A percentile compares a stretch with the other conserved stretches of the same genome.
phyloP scores from a whole-genome alignment of 2,113 vertebrate species.

The Rissa tridactyla region DNA sequence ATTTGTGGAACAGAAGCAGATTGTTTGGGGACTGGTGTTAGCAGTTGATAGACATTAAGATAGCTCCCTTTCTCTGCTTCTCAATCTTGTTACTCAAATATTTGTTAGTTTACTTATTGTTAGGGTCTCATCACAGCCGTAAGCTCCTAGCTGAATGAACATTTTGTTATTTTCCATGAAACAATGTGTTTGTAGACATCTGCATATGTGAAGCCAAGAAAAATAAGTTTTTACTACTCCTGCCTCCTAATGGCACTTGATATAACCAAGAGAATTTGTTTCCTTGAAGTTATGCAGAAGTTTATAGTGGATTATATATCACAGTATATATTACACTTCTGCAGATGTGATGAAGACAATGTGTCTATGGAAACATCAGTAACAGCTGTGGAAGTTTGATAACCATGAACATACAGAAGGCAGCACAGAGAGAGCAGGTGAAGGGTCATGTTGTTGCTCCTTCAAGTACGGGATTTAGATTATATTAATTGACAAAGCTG shows the following conservation, averaged over 20 bases:
- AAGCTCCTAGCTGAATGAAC: neutral
- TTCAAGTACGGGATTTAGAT: neutral
- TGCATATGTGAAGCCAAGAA: neutral
- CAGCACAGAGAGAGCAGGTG: neutral
- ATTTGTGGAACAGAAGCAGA: neutral
- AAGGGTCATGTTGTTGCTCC: neutral
- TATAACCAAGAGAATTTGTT: neutral
- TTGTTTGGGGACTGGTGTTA: neutral
- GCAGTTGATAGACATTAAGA: neutral
- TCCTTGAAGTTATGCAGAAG: neutral
- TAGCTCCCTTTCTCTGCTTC: neutral
- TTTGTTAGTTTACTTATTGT: neutral
- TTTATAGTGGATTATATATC: neutral
- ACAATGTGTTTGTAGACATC: neutral
- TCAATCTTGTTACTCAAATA: neutral
- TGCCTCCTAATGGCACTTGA: neutral
- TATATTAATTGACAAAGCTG: neutral
- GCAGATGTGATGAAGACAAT: neutral
- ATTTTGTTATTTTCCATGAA: neutral
- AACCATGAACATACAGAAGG: neutral
- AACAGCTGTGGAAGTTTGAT: neutral
- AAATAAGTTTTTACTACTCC: neutral
- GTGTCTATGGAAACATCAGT: neutral
- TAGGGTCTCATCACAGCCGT: neutral
- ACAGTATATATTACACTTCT: neutral